Evolutionary conservation across 2,797 vertebrate species (phyloP), one percentile per base, ranked within the genome.

Genomic region (Tympanoctomys barrerae): DNA sequence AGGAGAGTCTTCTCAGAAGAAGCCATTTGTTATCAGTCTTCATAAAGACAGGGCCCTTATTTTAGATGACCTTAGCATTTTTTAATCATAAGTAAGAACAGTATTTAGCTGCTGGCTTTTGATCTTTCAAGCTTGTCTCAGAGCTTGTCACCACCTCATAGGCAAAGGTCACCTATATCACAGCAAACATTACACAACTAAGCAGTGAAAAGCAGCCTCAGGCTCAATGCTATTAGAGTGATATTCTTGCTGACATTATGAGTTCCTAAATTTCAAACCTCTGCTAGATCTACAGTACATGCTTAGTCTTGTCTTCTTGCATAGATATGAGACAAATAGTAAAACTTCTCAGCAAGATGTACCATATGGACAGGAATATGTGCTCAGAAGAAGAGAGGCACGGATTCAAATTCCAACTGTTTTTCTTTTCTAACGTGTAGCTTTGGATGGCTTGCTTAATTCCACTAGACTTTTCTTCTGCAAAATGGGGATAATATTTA

Each of bases 71-170:
- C 28, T 96, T 80, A 84, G 36, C 62, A 46, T 31, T 52, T 96
- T 94, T 64, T 78, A 52, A 79, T 91, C 84, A 59, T 80, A 10
- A 73, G 64, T 64, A 59, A 21, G 59, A 84, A 66, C 82, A 96
- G 46, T 64, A 73, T 70, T 79, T 84, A 88, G 54, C 57, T 80
- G 36, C 57, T 84, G 84, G 79, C 36, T 91, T 78, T 96, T 88
- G 39, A 88, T 89, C 57, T 84, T 79, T 64, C 52, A 88, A 49
- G 13, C 36, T 39, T 79, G 22, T 88, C 88, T 94, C 24, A 49
- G 71, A 88, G 64, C n/a, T 79, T 89, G 73, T 70, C 57, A 62
- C n/a, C 16, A 64, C 36, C 31, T 82, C 28, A 21, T 75, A 77
- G 66, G 4, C 36, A 84, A 84, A 81, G n/a, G 42, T 91, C 42